phyloP scores from a whole-genome alignment of 64 coral and sea anemone genomes.

The Actinia tenebrosa region DNA sequence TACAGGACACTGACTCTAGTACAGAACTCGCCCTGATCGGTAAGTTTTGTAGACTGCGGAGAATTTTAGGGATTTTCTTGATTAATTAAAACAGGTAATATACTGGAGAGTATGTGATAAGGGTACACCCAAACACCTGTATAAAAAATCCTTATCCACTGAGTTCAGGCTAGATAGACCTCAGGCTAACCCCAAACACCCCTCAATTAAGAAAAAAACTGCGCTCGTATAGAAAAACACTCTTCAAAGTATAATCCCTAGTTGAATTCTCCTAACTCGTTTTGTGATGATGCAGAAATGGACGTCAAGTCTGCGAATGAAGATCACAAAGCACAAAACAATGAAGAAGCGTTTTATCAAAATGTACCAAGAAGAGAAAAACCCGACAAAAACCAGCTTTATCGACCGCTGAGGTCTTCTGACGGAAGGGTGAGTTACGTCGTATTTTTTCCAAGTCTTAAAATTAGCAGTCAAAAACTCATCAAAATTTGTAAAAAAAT shows the following conservation, averaged over 20 bases:
- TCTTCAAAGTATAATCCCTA: too few relatives aligned
- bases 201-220: too few relatives aligned
- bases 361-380: conserved; percentile 5
- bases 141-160: too few relatives aligned
- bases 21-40: background rate
- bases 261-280: too few relatives aligned
- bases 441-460: background rate
- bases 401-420: background rate
- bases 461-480: background rate
- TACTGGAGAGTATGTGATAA: too few relatives aligned
- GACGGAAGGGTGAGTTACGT: background rate
- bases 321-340: background rate
- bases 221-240: too few relatives aligned
- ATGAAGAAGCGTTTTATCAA: background rate
- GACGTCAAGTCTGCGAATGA: background rate
- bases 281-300: background rate
- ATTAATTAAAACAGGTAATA: background rate
- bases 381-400: background rate
- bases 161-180: too few relatives aligned
- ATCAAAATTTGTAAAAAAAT: too few relatives aligned
- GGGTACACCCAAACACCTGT: too few relatives aligned
- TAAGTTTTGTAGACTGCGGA: background rate
- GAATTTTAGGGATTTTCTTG: background rate
- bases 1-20: background rate
- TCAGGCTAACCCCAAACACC: too few relatives aligned